phyloP scores from a whole-genome alignment of 2,888 invertebrate species.

The Carterocephalus palaemon region DNA sequence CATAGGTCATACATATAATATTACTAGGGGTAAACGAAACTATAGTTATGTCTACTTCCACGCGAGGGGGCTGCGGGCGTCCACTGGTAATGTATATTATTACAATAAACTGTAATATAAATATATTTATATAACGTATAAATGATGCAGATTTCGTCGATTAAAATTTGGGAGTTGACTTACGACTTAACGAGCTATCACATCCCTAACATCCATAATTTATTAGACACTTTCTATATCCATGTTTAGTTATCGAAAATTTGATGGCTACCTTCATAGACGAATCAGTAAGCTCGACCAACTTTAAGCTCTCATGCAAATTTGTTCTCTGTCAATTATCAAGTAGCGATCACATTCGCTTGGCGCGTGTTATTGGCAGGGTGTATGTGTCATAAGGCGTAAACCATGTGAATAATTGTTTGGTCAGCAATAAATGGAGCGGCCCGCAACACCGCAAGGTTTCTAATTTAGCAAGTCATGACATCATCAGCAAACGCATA shows the following conservation, averaged over 20 bases:
- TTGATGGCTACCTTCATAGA: constrained; percentile 14
- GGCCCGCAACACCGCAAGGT: constrained; percentile 38
- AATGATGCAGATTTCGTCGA: no score
- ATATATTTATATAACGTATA: no score
- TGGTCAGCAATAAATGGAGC: constrained; percentile 41
- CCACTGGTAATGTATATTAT: no score
- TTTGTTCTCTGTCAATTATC: neutral
- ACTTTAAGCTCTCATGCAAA: neutral
- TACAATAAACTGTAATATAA: no score
- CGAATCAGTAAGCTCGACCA: constrained; percentile 3
- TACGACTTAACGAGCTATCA: no score
- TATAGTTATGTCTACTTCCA: no score
- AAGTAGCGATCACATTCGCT: neutral
- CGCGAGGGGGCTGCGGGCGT: no score
- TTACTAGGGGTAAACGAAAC: no score
- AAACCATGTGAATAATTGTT: constrained; percentile 39
- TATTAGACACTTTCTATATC: constrained; percentile 14
- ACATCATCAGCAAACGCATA: constrained; percentile 35
- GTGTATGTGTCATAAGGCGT: constrained; percentile 35
- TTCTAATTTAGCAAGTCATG: constrained; percentile 38
- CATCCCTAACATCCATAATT: no score
- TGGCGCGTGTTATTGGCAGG: constrained; percentile 8
- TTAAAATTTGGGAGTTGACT: no score
- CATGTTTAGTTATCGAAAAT: constrained; percentile 13
- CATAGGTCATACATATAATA: no score